Conservation (phyloP, 2,888 invertebrate species). For the Heliconius hortense region DNA sequence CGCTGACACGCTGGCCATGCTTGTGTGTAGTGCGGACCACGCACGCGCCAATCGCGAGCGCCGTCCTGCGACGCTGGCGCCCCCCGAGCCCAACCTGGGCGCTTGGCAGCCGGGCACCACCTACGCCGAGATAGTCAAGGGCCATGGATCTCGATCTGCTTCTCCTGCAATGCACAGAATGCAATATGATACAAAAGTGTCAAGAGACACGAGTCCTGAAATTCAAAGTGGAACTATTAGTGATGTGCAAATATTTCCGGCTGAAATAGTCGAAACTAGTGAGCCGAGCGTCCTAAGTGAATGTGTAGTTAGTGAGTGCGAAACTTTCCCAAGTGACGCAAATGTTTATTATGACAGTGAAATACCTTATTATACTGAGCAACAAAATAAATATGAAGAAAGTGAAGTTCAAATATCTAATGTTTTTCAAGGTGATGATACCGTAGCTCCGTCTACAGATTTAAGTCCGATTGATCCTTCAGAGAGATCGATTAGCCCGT, state of each 20-base stretch:
- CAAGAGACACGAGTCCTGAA: constrained; percentile 43
- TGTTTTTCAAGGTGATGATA: constrained; percentile 38
- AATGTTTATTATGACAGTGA: constrained; percentile 52
- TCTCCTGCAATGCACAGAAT: constrained; percentile 54
- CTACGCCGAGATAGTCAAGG: constrained; percentile 90
- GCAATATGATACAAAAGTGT: constrained; percentile 43
- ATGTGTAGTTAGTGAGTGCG: constrained; percentile 69
- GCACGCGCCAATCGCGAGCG: constrained; percentile 70
- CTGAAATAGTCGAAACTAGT: constrained; percentile 52
- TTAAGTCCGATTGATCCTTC: constrained; percentile 49
- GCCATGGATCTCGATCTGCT: constrained; percentile 74
- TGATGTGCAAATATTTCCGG: constrained; percentile 55
- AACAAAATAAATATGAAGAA: constrained; percentile 48
- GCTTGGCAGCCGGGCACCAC: constrained; percentile 89
- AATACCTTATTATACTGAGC: constrained; percentile 45
- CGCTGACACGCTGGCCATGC: constrained; percentile 77
- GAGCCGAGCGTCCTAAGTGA: constrained; percentile 55
- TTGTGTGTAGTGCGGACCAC: constrained; percentile 60
- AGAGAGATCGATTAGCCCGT: constrained; percentile 58
- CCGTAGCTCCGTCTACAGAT: constrained; percentile 39
- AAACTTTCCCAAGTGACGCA: constrained; percentile 55
- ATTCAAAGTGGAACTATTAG: constrained; percentile 50
- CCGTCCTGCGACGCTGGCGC: constrained; percentile 59
- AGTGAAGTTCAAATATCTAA: constrained; percentile 45
- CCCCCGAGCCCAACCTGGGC: constrained; percentile 83